Evolutionary conservation across 2,113 vertebrate species (phyloP).

Genomic region (Phylloscopus trochiloides): DNA sequence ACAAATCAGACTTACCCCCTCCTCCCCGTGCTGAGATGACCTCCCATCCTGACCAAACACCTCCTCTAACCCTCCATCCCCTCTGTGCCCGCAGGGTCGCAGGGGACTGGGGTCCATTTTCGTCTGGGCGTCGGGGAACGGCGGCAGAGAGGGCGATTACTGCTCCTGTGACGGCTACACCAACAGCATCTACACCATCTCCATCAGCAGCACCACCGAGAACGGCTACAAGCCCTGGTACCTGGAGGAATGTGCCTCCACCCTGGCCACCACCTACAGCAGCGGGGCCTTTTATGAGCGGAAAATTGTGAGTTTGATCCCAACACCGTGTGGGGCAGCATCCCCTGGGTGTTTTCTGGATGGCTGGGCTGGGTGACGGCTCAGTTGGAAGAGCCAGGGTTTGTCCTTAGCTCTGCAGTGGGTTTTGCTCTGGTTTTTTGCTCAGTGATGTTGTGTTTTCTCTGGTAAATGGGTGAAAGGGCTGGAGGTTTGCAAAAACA

Average conservation of each 20-base stretch:
- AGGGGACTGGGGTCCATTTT: slow-evolving; percentile 90
- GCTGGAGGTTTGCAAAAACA: not conserved
- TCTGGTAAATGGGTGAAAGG: not conserved
- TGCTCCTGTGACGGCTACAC: slow-evolving; percentile 94
- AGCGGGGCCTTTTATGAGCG: slow-evolving; percentile 87
- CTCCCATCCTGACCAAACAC: not conserved
- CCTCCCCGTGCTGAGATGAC: accelerated
- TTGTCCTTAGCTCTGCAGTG: not conserved
- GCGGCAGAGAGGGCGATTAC: slow-evolving; percentile 85
- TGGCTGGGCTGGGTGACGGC: not conserved
- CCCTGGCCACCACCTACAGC: slow-evolving; percentile 86
- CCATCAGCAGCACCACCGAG: slow-evolving; percentile 88
- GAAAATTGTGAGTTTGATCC: slow-evolving; percentile 78
- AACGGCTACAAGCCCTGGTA: slow-evolving; percentile 82
- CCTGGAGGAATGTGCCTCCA: slow-evolving; percentile 90
- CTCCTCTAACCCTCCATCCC: not conserved
- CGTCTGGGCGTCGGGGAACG: slow-evolving; percentile 91
- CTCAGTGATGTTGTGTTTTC: not conserved
- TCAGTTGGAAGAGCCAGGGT: not conserved
- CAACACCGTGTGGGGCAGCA: accelerated
- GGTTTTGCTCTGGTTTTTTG: not conserved
- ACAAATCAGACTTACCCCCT: not conserved
- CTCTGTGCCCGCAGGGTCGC: slow-evolving; percentile 76
- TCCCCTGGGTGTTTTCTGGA: accelerated
- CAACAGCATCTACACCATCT: slow-evolving; percentile 94